Evolutionary conservation across 1,140 invertebrate species (phyloP).

Genomic region (Pseudomyrmex cubaensis): DNA sequence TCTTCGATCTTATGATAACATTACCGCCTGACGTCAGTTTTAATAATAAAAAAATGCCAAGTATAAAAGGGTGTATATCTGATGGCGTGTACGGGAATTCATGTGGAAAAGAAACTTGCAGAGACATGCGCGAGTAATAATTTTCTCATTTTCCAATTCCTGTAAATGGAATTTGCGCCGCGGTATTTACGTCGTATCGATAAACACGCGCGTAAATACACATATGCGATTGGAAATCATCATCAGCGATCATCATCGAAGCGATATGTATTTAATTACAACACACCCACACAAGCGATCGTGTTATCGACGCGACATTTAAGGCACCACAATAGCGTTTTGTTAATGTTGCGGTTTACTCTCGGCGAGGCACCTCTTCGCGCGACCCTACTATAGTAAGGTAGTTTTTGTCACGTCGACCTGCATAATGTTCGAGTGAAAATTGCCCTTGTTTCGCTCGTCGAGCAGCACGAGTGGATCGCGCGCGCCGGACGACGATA

Average conservation of each 20-base stretch:
- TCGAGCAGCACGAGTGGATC: conserved; percentile 10
- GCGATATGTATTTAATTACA: not conserved
- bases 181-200: too few relatives aligned
- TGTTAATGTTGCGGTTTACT: conserved; percentile 8
- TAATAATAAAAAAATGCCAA: conserved; percentile 36
- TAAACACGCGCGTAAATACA: not conserved
- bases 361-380: not conserved
- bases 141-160: conserved; percentile 10
- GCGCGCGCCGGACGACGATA: conserved; percentile 20
- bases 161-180: not conserved
- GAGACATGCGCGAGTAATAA: too few relatives aligned
- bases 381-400: conserved; percentile 5
- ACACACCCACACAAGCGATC: too few relatives aligned
- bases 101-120: too few relatives aligned
- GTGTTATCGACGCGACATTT: conserved; percentile 8
- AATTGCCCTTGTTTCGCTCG: conserved; percentile 53
- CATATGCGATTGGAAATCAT: not conserved
- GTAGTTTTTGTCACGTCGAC: conserved; percentile 27
- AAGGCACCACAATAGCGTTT: not conserved
- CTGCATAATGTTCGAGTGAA: conserved; percentile 41
- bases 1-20: conserved; percentile 7
- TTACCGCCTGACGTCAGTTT: conserved; percentile 32
- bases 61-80: not conserved
- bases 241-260: not conserved
- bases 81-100: not conserved